Conservation (phyloP, 2,113 vertebrate genomes). For the Turnix velox region DNA sequence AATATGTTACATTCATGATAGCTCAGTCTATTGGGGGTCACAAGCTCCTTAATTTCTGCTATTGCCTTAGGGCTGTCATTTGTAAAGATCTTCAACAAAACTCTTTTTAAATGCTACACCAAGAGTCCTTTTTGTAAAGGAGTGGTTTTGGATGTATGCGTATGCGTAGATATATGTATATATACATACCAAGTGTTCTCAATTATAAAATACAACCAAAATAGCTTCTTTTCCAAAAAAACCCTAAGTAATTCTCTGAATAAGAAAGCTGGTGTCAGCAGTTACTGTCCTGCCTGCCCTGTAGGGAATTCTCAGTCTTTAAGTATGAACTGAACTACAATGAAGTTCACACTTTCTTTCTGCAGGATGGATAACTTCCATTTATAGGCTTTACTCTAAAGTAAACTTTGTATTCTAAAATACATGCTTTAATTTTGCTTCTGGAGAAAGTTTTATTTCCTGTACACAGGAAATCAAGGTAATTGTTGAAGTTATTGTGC, state of each 20-base stretch:
- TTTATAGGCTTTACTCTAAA: neutral
- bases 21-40: slow-evolving; percentile 18
- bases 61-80: neutral
- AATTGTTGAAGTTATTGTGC: neutral
- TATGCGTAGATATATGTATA: neutral
- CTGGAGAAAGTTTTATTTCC: neutral
- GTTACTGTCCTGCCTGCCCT: neutral
- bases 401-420: neutral
- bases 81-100: slow-evolving; percentile 12
- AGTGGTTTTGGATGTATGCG: neutral
- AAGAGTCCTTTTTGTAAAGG: neutral
- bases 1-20: slow-evolving; percentile 16
- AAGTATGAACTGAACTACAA: neutral
- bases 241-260: neutral
- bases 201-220: neutral
- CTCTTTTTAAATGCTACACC: neutral
- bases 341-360: neutral
- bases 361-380: neutral
- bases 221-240: neutral
- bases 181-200: neutral
- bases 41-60: slow-evolving; percentile 3
- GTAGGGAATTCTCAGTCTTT: neutral
- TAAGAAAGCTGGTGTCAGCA: neutral
- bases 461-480: neutral
- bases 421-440: neutral